Conservation (phyloP, 2,888 invertebrate genomes). For the Crossocerus cetratus region DNA sequence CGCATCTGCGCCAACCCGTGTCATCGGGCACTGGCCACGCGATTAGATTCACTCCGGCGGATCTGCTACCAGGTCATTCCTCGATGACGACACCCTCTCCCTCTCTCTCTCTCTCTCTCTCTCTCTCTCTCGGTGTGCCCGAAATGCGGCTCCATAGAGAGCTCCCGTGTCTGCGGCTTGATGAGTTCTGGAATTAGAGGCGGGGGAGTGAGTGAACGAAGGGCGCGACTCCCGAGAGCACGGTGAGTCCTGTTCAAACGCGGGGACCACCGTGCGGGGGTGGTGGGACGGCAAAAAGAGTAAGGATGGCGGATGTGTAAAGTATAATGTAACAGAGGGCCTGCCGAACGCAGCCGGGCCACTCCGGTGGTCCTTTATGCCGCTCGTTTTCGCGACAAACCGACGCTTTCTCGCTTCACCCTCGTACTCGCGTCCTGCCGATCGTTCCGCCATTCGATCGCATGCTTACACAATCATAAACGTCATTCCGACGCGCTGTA, state of each 20-base stretch:
- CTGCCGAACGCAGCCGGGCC: constrained; percentile 59
- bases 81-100: neutral
- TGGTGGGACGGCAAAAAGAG: constrained; percentile 9
- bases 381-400: constrained; percentile 39
- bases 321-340: constrained; percentile 68
- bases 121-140: too few relatives aligned
- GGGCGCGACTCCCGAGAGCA: too few relatives aligned
- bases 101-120: too few relatives aligned
- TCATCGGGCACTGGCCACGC: constrained; percentile 30
- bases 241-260: too few relatives aligned
- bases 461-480: too few relatives aligned
- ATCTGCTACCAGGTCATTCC: constrained; percentile 18
- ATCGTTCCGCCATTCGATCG: constrained; percentile 1
- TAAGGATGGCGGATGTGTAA: constrained; percentile 60
- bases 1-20: constrained; percentile 23
- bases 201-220: neutral
- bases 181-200: constrained; percentile 42
- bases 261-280: constrained; percentile 21
- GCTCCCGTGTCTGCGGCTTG: constrained; percentile 1
- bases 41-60: constrained; percentile 25
- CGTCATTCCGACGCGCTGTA: too few relatives aligned
- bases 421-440: constrained; percentile 19
- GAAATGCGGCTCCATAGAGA: too few relatives aligned
- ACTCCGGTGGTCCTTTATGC: constrained; percentile 72
- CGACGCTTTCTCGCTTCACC: constrained; percentile 24